Conservation (phyloP, 1,140 invertebrate genomes). For the Trichonephila clavata region DNA sequence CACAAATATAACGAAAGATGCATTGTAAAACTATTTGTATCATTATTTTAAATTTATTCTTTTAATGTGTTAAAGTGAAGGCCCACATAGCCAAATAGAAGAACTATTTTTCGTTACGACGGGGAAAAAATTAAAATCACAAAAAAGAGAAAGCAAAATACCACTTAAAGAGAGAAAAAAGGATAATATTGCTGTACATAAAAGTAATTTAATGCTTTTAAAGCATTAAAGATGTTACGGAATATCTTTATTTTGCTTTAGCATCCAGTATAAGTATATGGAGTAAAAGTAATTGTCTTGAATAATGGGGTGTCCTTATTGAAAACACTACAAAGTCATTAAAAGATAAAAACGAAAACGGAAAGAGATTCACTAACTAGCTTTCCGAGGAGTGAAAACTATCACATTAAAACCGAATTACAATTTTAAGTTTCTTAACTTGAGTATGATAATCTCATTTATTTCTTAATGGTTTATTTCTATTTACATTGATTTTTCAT, state of each 20-base stretch:
- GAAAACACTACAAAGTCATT: background rate
- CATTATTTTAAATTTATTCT: background rate
- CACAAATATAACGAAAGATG: background rate
- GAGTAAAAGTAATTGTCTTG: background rate
- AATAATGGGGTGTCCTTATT: background rate
- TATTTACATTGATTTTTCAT: too few species aligned
- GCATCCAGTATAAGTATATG: background rate
- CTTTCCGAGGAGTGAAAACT: too few species aligned
- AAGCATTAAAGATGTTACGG: background rate
- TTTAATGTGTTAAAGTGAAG: background rate
- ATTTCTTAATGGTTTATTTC: too few species aligned
- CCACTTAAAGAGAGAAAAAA: background rate
- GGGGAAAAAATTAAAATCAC: background rate
- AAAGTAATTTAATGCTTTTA: background rate
- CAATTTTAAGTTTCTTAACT: too few species aligned
- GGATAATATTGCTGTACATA: background rate
- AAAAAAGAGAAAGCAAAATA: background rate
- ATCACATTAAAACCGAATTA: too few species aligned
- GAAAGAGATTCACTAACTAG: too few species aligned
- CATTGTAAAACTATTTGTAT: background rate
- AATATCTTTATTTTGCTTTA: background rate
- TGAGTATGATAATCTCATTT: too few species aligned
- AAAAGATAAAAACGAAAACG: background rate
- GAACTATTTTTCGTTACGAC: too few species aligned
- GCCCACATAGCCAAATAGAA: background rate